A percentile compares a stretch with the other conserved stretches of the same genome.
Evolutionary conservation across 2,113 vertebrate species (phyloP).

Genomic region (Colistium nudipinnis): DNA sequence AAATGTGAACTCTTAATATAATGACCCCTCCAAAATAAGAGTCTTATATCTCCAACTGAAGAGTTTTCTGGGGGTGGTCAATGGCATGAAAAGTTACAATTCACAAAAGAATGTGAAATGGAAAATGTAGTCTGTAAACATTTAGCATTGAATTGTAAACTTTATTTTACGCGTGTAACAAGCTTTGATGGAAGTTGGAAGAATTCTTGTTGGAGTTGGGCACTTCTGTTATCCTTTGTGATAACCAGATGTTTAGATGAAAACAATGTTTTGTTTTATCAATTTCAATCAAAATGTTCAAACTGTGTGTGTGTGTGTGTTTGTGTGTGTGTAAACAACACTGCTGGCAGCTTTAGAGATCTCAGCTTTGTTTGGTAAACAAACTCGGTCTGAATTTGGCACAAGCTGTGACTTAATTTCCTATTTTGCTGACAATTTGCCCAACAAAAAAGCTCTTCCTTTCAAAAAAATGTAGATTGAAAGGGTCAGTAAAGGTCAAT

Average conservation of each 20-base stretch:
- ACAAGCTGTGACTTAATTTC: constrained; percentile 34
- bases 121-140: constrained; percentile 76
- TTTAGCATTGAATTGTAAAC: constrained; percentile 77
- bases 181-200: constrained; percentile 31
- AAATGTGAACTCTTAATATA: constrained; percentile 59
- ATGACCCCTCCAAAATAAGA: background rate
- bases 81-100: constrained; percentile 47
- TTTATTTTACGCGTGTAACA: constrained; percentile 20
- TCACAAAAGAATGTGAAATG: constrained; percentile 35
- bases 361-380: constrained; percentile 49
- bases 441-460: constrained; percentile 2
- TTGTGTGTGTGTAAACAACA: constrained; percentile 69
- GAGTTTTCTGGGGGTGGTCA: constrained; percentile 30
- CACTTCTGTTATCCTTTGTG: constrained; percentile 69
- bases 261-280: constrained; percentile 21
- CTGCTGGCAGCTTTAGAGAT: constrained; percentile 53
- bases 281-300: constrained; percentile 15
- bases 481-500: constrained; percentile 51
- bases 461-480: background rate
- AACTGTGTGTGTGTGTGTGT: constrained; percentile 9
- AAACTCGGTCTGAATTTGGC: constrained; percentile 55
- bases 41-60: constrained; percentile 6
- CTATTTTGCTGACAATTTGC: background rate
- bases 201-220: constrained; percentile 52
- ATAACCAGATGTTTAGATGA: background rate